These are phyloP conservation scores for Tonatia bakeri DNA, from an alignment of 2,113 vertebrate genomes.

Conservation along the genomic window DNA sequence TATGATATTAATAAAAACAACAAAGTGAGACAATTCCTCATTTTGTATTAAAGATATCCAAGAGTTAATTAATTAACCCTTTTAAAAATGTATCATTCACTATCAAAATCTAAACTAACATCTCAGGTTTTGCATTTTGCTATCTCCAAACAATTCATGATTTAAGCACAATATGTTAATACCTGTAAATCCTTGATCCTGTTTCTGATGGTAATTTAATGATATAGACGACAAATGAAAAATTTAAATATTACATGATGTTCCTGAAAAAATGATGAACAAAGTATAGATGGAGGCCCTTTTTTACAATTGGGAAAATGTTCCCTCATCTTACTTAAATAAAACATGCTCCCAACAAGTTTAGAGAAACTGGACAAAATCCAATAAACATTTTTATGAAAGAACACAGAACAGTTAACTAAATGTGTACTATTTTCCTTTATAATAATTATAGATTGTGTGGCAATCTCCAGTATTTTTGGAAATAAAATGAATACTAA, in stretches of 20 bases:
- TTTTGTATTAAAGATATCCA: not conserved
- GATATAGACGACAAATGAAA: not conserved
- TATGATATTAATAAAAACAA: not conserved
- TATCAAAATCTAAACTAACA: constrained; percentile 11
- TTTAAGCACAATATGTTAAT: not conserved
- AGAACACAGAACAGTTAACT: constrained; percentile 63
- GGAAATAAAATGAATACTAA: not conserved
- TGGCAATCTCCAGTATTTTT: not conserved
- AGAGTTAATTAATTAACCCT: not conserved
- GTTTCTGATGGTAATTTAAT: constrained; percentile 46
- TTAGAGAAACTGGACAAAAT: constrained; percentile 58
- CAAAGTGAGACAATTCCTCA: not conserved
- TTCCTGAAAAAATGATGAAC: constrained; percentile 40
- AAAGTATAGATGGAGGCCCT: constrained; percentile 27
- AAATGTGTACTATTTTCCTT: constrained; percentile 67
- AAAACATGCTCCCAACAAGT: constrained; percentile 44
- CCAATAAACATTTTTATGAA: constrained; percentile 35
- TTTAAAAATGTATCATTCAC: not conserved
- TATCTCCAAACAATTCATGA: constrained; percentile 36
- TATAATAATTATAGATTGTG: not conserved
- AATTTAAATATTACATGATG: not conserved
- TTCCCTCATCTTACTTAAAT: constrained; percentile 39
- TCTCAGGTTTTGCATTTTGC: not conserved
- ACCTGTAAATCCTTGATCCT: not conserved
- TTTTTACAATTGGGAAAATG: constrained; percentile 36